These are phyloP conservation scores for Zosterops pallidus DNA, from an alignment of 2,113 vertebrate genomes.

Conservation along the genomic window DNA sequence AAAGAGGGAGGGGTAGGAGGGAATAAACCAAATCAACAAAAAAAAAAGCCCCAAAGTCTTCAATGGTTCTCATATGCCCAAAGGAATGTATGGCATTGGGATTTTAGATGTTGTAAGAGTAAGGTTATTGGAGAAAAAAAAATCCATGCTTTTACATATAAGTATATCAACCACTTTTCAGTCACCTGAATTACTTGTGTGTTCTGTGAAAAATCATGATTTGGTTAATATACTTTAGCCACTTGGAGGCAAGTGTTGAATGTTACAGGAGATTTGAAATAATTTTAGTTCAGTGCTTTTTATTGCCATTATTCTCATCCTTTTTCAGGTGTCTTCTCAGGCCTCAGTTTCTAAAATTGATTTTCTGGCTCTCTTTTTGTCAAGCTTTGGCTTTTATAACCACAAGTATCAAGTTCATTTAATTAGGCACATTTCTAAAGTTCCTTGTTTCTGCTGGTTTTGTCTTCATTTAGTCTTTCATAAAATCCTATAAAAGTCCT, in stretches of 20 bases:
- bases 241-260: neutral
- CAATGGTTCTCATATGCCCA: rapidly evolving
- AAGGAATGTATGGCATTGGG: neutral
- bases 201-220: neutral
- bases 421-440: neutral
- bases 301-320: neutral
- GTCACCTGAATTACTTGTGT: neutral
- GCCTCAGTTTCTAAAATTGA: neutral
- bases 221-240: neutral
- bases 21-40: neutral
- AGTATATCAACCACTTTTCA: neutral
- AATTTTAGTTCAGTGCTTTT: neutral
- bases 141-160: rapidly evolving
- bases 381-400: neutral
- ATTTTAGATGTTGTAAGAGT: neutral
- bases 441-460: neutral
- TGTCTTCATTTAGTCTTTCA: neutral
- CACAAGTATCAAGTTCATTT: neutral
- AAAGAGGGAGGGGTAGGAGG: too few relatives aligned
- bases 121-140: neutral
- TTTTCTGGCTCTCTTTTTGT: neutral
- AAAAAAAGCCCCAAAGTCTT: neutral
- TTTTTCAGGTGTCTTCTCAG: neutral
- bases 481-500: neutral
- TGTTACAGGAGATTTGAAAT: neutral